phyloP scores from a whole-genome alignment of 1,140 invertebrate species.

The Lithobius niger region DNA sequence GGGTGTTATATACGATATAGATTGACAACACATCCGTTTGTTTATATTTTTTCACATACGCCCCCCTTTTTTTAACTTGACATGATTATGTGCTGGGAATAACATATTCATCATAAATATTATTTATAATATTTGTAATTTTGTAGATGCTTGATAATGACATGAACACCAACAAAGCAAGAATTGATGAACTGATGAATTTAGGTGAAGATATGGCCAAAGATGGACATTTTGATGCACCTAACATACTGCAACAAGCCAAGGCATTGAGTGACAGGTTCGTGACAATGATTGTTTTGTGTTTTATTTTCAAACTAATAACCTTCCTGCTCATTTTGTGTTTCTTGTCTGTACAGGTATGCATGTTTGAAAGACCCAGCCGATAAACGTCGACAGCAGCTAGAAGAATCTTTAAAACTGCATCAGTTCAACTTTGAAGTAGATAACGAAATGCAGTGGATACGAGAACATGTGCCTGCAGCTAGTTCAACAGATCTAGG shows the following conservation, averaged over 20 bases:
- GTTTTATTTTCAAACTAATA: conserved; percentile 12
- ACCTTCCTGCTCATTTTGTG: conserved; percentile 12
- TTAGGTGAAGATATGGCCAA: conserved; percentile 77
- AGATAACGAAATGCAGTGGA: conserved; percentile 89
- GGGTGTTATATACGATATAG: no score
- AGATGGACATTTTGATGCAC: conserved; percentile 84
- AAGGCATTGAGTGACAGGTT: conserved; percentile 53
- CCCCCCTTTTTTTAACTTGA: no score
- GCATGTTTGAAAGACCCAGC: conserved; percentile 34
- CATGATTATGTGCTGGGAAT: no score
- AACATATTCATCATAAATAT: no score
- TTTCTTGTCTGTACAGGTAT: conserved; percentile 24
- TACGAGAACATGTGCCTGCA: conserved; percentile 70
- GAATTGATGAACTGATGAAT: conserved; percentile 57
- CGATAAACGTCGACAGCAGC: conserved; percentile 47
- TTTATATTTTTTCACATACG: no score
- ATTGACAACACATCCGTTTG: no score
- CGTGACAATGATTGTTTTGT: conserved; percentile 14
- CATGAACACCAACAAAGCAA: conserved; percentile 56
- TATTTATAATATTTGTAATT: conserved; percentile 14
- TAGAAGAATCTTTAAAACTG: conserved; percentile 74
- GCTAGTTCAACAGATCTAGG: conserved; percentile 60
- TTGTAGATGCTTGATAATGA: conserved; percentile 59
- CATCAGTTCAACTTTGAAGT: conserved; percentile 92
- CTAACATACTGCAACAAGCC: conserved; percentile 64